Base-by-base conservation (phyloP, 2,797 vertebrate species). In the Sebastes dallii region DNA sequence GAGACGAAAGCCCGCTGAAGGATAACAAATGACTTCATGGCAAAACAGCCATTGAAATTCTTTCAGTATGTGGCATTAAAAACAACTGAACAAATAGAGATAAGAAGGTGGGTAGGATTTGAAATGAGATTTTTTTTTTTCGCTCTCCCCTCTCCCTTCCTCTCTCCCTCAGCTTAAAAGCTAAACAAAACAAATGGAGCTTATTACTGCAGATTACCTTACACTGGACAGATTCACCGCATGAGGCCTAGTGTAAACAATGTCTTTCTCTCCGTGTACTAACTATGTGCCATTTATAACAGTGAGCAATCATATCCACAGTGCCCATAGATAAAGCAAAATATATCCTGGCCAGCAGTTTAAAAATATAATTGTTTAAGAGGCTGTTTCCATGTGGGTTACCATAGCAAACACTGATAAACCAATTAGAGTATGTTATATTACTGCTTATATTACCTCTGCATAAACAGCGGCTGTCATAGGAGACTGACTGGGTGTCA, bases 31-130 rank as follows among this genome's bases (percentile, higher is more conserved):
- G 98, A 99, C 97, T 99, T 98, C 98, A 99, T 98, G 97, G 97
- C 96, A 96, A 97, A 98, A 96, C 97, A 96, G 96, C 98, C 97
- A 98, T 98, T 99, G 97, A 99, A 99, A 99, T 99, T 98, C 97
- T 98, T 99, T 98, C 97, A 98, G 97, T 97, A 97, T 96, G 97
- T 98, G 97, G 98, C 98, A 99, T 98, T 99, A 98, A 99, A 99
- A 99, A 98, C 98, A 99, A 99, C 98, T 99, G 98, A 99, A 97
- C 98, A 99, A 99, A 99, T 96, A 99, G 96, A 99, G 98, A 99
- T 99, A 99, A 99, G 98, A 95, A 94, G 96, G 96, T 96, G 97
- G 96, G 96, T 97, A 97, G 97, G 97, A 97, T 98, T 98, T 97
- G 96, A 98, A 98, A 97, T 96, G 96, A 96, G 96, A 97, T 96